Percentiles rank a stretch among this genome's conserved stretches.
Conservation (phyloP, 2,888 invertebrate species). For the Patella ulyssiponensis region DNA sequence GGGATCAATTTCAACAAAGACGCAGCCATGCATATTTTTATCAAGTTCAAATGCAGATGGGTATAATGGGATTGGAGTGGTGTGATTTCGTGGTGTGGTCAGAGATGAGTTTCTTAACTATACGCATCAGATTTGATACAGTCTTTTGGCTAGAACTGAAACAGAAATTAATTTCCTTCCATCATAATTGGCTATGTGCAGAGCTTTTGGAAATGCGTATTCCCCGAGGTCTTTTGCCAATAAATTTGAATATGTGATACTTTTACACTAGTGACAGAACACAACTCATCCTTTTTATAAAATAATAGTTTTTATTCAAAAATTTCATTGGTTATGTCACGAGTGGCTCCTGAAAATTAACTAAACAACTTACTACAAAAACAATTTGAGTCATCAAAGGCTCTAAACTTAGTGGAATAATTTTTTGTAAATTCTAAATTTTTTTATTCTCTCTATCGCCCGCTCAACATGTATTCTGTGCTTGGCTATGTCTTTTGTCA, state of each 20-base stretch:
- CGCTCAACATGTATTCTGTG: neutral
- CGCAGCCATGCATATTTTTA: conserved; percentile 21
- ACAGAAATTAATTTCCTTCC: too few species aligned
- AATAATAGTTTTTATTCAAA: too few species aligned
- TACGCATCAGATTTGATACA: too few species aligned
- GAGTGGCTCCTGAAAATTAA: neutral
- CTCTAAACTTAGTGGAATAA: neutral
- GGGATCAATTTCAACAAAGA: neutral
- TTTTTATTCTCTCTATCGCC: neutral
- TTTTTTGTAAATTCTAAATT: neutral
- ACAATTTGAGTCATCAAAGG: neutral
- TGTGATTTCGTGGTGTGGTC: conserved; percentile 26
- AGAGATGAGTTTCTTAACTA: neutral
- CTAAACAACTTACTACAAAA: neutral
- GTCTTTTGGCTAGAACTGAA: too few species aligned
- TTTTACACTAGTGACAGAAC: too few species aligned
- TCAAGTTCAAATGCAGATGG: conserved; percentile 27
- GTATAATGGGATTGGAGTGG: conserved; percentile 17
- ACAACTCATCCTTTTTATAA: too few species aligned
- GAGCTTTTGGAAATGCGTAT: too few species aligned
- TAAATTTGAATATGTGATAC: too few species aligned
- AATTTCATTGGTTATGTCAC: too few species aligned
- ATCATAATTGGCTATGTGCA: too few species aligned
- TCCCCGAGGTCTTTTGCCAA: too few species aligned
- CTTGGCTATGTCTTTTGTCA: neutral